phyloP scores from a whole-genome alignment of 2,797 vertebrate species.

The Silurus aristotelis region DNA sequence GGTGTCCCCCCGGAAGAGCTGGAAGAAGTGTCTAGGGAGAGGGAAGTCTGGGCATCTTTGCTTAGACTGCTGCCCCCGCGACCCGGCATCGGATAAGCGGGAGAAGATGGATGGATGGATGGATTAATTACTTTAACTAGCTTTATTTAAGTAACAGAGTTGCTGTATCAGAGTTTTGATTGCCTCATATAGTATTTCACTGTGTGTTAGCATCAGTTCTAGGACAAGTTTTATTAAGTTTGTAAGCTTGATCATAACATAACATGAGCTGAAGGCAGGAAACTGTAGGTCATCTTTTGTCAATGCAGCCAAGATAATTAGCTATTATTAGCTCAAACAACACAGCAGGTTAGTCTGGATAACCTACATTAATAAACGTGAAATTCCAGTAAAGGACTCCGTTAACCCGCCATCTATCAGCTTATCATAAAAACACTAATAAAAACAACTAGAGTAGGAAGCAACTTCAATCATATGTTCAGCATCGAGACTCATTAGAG shows the following conservation, averaged over 20 bases:
- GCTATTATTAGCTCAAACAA: not conserved
- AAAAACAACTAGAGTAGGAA: not conserved
- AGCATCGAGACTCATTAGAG: not conserved
- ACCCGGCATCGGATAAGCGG: too few relatives aligned
- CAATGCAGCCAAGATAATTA: not conserved
- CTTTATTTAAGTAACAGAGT: not conserved
- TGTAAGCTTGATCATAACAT: not conserved
- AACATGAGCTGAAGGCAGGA: not conserved
- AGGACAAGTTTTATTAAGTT: too few relatives aligned
- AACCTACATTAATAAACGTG: not conserved
- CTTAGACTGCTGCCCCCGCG: too few relatives aligned
- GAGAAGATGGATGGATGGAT: too few relatives aligned
- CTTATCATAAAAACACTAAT: too few relatives aligned
- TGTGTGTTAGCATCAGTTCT: not conserved
- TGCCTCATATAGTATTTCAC: not conserved
- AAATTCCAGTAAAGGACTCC: not conserved
- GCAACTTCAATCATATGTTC: not conserved
- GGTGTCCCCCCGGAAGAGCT: too few relatives aligned
- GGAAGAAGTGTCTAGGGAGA: too few relatives aligned
- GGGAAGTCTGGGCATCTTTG: too few relatives aligned
- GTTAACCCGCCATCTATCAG: not conserved
- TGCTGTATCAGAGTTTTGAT: not conserved
- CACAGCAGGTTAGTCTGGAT: not conserved
- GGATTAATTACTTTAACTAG: too few relatives aligned
- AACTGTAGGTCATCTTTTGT: not conserved